Percentiles rank a stretch among this genome's conserved stretches.
Conservation (phyloP, 2,888 invertebrate genomes). For the Schrankia costaestrigalis region DNA sequence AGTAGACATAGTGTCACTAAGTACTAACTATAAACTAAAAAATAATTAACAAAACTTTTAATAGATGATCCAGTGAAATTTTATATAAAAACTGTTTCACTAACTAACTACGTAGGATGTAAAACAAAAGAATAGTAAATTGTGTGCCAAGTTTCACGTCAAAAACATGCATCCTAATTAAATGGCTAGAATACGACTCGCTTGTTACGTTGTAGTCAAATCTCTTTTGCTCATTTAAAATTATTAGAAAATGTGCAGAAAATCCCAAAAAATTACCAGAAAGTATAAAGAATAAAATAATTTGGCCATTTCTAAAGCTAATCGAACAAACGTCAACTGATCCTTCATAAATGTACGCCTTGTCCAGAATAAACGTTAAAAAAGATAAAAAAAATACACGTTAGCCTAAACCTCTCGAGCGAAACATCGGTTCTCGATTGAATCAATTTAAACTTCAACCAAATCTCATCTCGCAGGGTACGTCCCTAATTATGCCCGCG, state of each 20-base stretch:
- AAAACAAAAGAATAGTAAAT: conserved; percentile 9
- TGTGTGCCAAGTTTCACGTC: conserved; percentile 14
- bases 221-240: conserved; percentile 6
- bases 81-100: too few relatives aligned
- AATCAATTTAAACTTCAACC: conserved; percentile 75
- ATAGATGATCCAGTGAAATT: too few relatives aligned
- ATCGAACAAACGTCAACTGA: conserved; percentile 38
- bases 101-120: neutral
- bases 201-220: conserved; percentile 12
- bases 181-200: conserved; percentile 10
- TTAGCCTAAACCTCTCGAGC: conserved; percentile 49
- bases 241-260: conserved; percentile 3
- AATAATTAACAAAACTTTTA: too few relatives aligned
- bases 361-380: conserved; percentile 44
- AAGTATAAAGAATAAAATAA: too few relatives aligned
- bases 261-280: too few relatives aligned
- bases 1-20: too few relatives aligned
- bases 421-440: conserved; percentile 73
- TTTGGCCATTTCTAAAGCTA: conserved; percentile 20
- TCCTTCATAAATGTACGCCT: conserved; percentile 65
- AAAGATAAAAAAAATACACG: conserved; percentile 36
- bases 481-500: conserved; percentile 76
- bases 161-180: conserved; percentile 16
- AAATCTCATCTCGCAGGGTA: conserved; percentile 73
- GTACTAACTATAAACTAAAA: too few relatives aligned